Percentiles rank a stretch among this genome's conserved stretches.
phyloP scores from a whole-genome alignment of 2,888 invertebrate species.

The Drosophila basisetae region DNA sequence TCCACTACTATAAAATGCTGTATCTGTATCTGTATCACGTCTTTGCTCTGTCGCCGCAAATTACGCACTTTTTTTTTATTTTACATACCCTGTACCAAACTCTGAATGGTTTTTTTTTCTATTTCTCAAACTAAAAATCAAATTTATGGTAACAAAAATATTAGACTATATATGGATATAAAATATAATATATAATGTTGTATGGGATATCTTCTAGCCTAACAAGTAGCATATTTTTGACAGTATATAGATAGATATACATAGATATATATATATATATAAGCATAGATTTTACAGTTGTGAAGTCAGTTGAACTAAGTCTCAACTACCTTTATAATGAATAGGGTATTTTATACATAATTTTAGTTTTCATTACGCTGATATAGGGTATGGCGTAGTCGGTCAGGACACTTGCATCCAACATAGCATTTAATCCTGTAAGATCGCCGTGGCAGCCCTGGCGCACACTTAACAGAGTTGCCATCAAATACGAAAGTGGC shows the following conservation, averaged over 20 bases:
- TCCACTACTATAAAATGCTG: conserved; percentile 20
- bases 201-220: background rate
- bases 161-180: background rate
- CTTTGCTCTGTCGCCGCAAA: conserved; percentile 34
- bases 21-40: conserved; percentile 53
- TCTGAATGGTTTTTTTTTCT: background rate
- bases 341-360: accelerated
- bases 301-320: background rate
- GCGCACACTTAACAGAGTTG: background rate
- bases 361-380: background rate
- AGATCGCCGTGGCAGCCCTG: background rate
- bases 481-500: background rate
- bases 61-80: conserved; percentile 57
- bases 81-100: conserved; percentile 15
- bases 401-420: background rate
- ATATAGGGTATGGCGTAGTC: background rate
- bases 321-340: background rate
- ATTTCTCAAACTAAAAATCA: background rate
- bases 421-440: background rate
- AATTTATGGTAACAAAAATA: background rate
- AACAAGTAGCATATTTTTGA: background rate
- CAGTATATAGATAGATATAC: too few species aligned
- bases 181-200: background rate
- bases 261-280: too few species aligned
- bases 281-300: too few species aligned